Base-by-base conservation (phyloP, 1,140 invertebrate species). In the Trichomalopsis sarcophagae region DNA sequence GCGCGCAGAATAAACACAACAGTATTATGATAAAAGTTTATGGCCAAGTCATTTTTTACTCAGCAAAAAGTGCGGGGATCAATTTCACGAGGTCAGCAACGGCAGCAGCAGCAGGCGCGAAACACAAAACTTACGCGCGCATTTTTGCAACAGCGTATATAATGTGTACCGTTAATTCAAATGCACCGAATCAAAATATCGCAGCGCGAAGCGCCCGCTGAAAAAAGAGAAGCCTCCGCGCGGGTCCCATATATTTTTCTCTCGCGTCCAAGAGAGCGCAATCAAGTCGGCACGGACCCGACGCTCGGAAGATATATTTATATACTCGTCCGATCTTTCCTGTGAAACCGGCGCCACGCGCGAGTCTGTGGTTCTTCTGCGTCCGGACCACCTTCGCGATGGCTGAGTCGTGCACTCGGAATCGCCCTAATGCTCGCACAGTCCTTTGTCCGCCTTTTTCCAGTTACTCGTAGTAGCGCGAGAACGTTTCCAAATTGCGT, bases 131-230 rank as follows among this genome's bases (percentile, higher is more conserved):
- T 71, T 73, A 62, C 36, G 44, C 68, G 55, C 50, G 73, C 21
- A 50, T n/a, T 47, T 27, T 62, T 36, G 73, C 27, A 33, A 14
- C 73, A 66, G 27, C 62, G 71, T 69, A 80, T 75, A 71, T 78
- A 85, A 85, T 78, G 23, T 36, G 80, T 85, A 85, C 79, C 80
- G 84, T 85, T 85, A 82, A 85, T 77, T 85, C 84, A 77, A 81
- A 81, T 73, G 62, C 84, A 55, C 55, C 71, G 78, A 85, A 85
- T 85, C 79, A 62, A 85, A 81, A 81, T 84, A 79, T 84, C 66
- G 36, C 44, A 36, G 23, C 9, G 33, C 27, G 75, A 40, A 10
- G 30, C 74, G 10, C 74, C 74, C 36, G 17, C 36, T n/a, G 36
- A 44, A 79, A 76, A 21, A 68, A 27, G 50, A 75, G 81, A 71